Base-by-base conservation (phyloP, 1,140 invertebrate species). In the roundworm (Caenorhabditis elegans) region DNA sequence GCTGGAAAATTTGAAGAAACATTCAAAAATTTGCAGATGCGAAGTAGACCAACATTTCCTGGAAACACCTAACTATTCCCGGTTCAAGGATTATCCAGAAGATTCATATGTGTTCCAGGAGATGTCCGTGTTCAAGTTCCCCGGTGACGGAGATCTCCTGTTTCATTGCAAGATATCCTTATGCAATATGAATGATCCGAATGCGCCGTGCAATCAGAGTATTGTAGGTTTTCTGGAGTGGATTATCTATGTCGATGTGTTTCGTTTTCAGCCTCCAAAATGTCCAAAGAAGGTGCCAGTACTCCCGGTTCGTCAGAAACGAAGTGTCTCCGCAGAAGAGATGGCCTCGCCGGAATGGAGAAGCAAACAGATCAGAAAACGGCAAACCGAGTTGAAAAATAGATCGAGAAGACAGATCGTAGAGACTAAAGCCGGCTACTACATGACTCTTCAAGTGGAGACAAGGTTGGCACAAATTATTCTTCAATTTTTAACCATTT, bases 81-180 rank as follows among this genome's bases (percentile, higher is more conserved):
- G 78, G 11, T 77, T 89, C 36, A 83, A 36, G 4, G 53, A 60
- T 10, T 51, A 70, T 26, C 48, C 36, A n/a, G 76, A 26, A 17
- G 86, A 86, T 49, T 3, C 51, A 6, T 87, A 85, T 48, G 86
- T 87, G 11, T 87, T 82, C 51, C 86, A 88, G 80, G 88, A 89
- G 82, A 90, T 89, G 87, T 81, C 83, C 34, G 87, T 86, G 10
- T 89, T 89, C 82, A 90, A 90, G 76, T 89, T 89, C 78, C 88
- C 88, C 17, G 88, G 85, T 8, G 88, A 90, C 46, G 81, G 85
- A 78, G 88, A 89, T 78, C 43, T 89, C 15, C 11, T 86, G 13
- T 89, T 89, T 79, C 80, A 86, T 24, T 89, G 88, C 79, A 51
- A 80, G 49, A 80, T 89, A 46, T 89, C 88, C 1, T 76, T 89